Evolutionary conservation across 2,888 invertebrate species (phyloP).

Genomic region (Chorisops tibialis): DNA sequence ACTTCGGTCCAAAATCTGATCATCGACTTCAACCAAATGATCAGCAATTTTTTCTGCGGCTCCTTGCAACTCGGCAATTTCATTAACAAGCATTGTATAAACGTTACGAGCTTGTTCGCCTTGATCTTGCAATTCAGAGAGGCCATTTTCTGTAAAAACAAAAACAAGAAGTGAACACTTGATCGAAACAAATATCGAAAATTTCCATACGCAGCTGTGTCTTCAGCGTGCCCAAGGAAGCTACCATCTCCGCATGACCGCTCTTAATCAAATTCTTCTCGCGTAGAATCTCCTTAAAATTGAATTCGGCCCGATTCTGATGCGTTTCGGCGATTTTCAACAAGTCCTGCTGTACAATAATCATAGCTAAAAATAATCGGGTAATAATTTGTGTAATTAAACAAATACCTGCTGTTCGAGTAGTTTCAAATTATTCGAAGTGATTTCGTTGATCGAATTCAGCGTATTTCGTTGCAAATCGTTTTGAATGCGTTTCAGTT

Average conservation of each 20-base stretch:
- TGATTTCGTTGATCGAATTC: slow-evolving; percentile 50
- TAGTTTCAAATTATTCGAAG: slow-evolving; percentile 53
- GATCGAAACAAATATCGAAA: neutral
- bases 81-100: slow-evolving; percentile 56
- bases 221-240: slow-evolving; percentile 57
- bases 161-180: neutral
- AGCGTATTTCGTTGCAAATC: slow-evolving; percentile 51
- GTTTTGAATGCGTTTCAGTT: slow-evolving; percentile 52
- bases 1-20: slow-evolving; percentile 45
- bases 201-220: slow-evolving; percentile 50
- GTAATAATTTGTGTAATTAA: no score
- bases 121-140: slow-evolving; percentile 50
- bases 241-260: slow-evolving; percentile 55
- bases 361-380: no score
- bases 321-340: slow-evolving; percentile 25
- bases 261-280: slow-evolving; percentile 60
- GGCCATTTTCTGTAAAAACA: slow-evolving; percentile 40
- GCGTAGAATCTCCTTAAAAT: slow-evolving; percentile 56
- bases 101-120: slow-evolving; percentile 53
- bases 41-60: slow-evolving; percentile 50
- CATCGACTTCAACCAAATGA: slow-evolving; percentile 17
- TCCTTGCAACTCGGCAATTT: slow-evolving; percentile 56
- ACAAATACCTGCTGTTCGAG: no score
- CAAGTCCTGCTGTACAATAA: slow-evolving; percentile 53
- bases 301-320: slow-evolving; percentile 38